Evolutionary conservation across 2,113 vertebrate genomes (phyloP), one percentile per base, ranked within the genome.

Genomic region (Thinocorus orbignyianus): DNA sequence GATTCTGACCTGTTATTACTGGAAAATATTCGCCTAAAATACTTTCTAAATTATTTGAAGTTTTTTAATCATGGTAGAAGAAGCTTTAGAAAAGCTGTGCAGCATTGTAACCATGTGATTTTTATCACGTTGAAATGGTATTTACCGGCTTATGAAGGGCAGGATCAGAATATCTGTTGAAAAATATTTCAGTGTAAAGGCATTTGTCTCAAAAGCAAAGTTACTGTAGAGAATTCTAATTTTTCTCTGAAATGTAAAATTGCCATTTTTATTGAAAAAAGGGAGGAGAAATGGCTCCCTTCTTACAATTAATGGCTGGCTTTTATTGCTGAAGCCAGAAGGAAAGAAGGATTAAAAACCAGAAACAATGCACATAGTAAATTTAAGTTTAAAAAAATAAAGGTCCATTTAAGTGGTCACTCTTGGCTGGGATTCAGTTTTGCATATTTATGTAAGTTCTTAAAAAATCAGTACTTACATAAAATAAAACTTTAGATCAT

Each of bases 321-420:
- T 92, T 76, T 55, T n/a, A 31, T 55, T 70, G 31, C 24, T 25
- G 46, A 58, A 65, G 11, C 4, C 11, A 37, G 31, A 30, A 73
- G 28, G 49, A 51, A 12, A 7, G 37, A 51, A n/a, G 16, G 37
- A 37, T 37, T 11, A 57, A 87, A 64, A 82, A 62, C 3, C 9
- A 84, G 42, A 93, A 68, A 62, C 9, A 46, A 7, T 4, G 17
- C 44, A 11, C 42, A 57, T 20, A 62, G 28, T 69, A 90, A 88
- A 48, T 1, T 46, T 8, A 57, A 12, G 7, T 85, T 81, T 3
- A 37, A 61, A 71, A 68, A 68, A 25, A 12, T 23, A 23, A 19
- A 7, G 1, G 1, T 66, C 49, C 0, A 1, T 66, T 44, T 49
- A 60, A 87, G 7, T 6, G 6, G 25, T 55, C 25, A 39, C 30